A percentile compares a stretch with the other conserved stretches of the same genome.
phyloP scores from a whole-genome alignment of 2,113 vertebrate genomes.

The Hippolais icterina region DNA sequence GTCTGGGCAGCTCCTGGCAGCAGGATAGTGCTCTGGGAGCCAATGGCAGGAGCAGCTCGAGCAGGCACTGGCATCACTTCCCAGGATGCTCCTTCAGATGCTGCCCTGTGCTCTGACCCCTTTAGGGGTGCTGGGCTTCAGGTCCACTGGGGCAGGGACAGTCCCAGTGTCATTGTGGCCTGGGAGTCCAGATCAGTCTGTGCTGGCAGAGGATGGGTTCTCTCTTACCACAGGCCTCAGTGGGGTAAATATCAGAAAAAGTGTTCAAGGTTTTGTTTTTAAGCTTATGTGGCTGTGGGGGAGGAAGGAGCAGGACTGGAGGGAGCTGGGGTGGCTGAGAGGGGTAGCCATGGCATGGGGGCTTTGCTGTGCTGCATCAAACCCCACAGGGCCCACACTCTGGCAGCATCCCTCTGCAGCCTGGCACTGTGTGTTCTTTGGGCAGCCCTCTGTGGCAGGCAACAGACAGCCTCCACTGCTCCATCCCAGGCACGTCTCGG shows the following conservation, averaged over 20 bases:
- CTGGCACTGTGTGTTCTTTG: fast-evolving
- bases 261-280: background rate
- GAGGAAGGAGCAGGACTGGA: background rate
- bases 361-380: background rate
- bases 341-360: fast-evolving
- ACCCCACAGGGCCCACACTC: background rate
- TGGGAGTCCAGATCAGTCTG: fast-evolving
- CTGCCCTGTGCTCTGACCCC: background rate
- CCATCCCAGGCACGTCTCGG: fast-evolving
- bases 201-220: background rate
- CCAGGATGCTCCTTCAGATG: background rate
- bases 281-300: background rate
- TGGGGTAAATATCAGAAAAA: background rate
- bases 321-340: background rate
- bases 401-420: background rate
- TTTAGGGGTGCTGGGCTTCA: background rate
- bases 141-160: fast-evolving
- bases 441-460: background rate
- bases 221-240: background rate
- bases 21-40: background rate
- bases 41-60: fast-evolving
- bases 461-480: background rate
- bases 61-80: background rate
- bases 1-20: background rate
- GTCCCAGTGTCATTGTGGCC: background rate